Evolutionary conservation across 2,797 vertebrate genomes (phyloP).

Genomic region (Scomberomorus guttatus): DNA sequence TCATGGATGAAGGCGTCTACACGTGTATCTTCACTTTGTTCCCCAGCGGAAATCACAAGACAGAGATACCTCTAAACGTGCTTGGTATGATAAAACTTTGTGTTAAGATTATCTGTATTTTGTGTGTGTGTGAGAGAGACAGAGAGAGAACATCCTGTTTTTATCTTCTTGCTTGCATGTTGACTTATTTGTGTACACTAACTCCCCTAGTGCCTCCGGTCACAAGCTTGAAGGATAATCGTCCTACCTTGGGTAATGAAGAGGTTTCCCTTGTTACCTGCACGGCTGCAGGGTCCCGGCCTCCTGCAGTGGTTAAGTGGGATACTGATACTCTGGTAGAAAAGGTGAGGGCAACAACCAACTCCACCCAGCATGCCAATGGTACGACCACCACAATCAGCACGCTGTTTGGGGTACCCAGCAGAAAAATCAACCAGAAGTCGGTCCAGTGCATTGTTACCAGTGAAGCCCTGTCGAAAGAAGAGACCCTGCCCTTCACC

Average conservation of each 20-base stretch:
- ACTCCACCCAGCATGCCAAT: constrained; percentile 19
- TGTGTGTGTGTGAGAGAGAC: neutral
- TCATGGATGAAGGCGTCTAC: constrained; percentile 68
- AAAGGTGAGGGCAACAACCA: neutral
- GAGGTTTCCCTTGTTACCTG: constrained; percentile 61
- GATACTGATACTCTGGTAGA: neutral
- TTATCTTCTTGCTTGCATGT: neutral
- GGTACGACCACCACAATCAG: constrained; percentile 60
- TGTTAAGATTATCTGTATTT: neutral
- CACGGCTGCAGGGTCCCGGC: constrained; percentile 55
- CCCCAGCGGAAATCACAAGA: constrained; percentile 44
- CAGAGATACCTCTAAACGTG: constrained; percentile 28
- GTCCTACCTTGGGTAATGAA: constrained; percentile 19
- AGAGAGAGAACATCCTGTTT: neutral
- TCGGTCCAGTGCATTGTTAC: constrained; percentile 65
- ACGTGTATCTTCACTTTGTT: constrained; percentile 65
- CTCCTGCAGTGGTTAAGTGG: constrained; percentile 69
- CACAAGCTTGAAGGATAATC: constrained; percentile 9
- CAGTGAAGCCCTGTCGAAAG: neutral
- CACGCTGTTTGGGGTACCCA: constrained; percentile 60
- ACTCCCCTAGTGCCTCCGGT: constrained; percentile 66
- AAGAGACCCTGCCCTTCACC: constrained; percentile 15
- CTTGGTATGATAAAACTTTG: constrained; percentile 45
- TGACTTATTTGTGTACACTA: neutral
- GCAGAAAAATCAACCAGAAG: constrained; percentile 41